Percentiles rank a stretch among this genome's conserved stretches.
These are phyloP conservation scores for Drosophila borborema DNA, from an alignment of 2,888 invertebrate genomes.

Conservation along the genomic window DNA sequence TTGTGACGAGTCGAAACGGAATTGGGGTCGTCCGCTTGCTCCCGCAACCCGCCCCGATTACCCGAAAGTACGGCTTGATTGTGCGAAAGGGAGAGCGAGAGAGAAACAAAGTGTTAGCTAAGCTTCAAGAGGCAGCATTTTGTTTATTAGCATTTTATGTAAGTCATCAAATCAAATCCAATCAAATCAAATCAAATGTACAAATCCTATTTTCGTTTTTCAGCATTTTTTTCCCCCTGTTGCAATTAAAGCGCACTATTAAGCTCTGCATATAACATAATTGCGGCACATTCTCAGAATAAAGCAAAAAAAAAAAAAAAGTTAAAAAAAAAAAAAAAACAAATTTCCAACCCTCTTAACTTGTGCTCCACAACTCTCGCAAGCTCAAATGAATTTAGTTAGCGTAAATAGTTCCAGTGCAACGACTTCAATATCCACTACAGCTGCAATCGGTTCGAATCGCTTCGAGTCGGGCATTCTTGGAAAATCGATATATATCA, in stretches of 20 bases:
- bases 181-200: conserved; percentile 48
- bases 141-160: conserved; percentile 47
- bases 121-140: conserved; percentile 11
- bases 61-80: neutral
- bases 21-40: conserved; percentile 54
- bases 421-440: conserved; percentile 41
- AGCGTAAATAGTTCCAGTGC: neutral
- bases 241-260: conserved; percentile 55
- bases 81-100: neutral
- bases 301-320: neutral
- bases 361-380: conserved; percentile 6
- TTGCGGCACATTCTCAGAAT: conserved; percentile 22
- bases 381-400: conserved; percentile 44
- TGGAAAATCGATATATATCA: neutral
- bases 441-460: neutral
- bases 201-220: conserved; percentile 16
- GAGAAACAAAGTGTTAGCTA: conserved; percentile 1
- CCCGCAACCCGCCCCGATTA: neutral
- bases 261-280: conserved; percentile 27
- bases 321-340: neutral
- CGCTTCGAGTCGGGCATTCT: neutral
- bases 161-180: conserved; percentile 47
- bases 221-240: conserved; percentile 17
- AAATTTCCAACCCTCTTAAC: conserved; percentile 12
- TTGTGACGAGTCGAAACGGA: conserved; percentile 37